These are phyloP conservation scores for Oligia latruncula DNA, from an alignment of 2,888 invertebrate genomes.

Conservation along the genomic window DNA sequence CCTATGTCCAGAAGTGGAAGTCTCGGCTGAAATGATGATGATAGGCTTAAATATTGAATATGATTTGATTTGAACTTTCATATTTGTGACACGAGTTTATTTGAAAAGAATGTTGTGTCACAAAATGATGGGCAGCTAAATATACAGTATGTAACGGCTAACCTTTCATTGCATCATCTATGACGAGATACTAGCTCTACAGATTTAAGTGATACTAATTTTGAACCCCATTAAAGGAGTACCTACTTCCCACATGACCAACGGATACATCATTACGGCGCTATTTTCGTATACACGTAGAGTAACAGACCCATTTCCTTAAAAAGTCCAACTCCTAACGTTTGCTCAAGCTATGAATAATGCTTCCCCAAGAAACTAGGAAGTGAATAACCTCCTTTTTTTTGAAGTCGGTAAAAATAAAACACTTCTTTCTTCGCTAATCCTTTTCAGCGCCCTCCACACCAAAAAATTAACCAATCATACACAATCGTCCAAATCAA, in stretches of 20 bases:
- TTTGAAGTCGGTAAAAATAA: background rate
- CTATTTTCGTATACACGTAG: background rate
- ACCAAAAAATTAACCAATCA: slow-evolving; percentile 34
- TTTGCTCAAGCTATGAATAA: background rate
- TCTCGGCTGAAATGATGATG: too few species aligned
- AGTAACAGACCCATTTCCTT: background rate
- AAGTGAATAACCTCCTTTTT: background rate
- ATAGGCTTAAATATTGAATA: background rate
- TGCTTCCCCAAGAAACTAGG: too few species aligned
- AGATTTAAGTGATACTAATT: background rate
- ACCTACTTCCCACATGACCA: background rate
- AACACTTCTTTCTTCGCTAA: background rate
- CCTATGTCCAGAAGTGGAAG: too few species aligned
- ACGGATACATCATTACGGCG: too few species aligned
- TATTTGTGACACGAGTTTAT: slow-evolving; percentile 1
- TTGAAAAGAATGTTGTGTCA: background rate
- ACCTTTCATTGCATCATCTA: background rate
- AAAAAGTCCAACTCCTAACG: background rate
- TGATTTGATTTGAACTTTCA: slow-evolving; percentile 13
- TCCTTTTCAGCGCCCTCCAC: background rate
- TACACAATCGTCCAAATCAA: slow-evolving; percentile 53
- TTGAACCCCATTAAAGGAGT: background rate
- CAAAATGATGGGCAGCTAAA: background rate
- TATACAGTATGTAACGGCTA: background rate
- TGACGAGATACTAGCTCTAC: background rate